phyloP scores from a whole-genome alignment of 2,113 vertebrate species.

The Ceyx melanurus region DNA sequence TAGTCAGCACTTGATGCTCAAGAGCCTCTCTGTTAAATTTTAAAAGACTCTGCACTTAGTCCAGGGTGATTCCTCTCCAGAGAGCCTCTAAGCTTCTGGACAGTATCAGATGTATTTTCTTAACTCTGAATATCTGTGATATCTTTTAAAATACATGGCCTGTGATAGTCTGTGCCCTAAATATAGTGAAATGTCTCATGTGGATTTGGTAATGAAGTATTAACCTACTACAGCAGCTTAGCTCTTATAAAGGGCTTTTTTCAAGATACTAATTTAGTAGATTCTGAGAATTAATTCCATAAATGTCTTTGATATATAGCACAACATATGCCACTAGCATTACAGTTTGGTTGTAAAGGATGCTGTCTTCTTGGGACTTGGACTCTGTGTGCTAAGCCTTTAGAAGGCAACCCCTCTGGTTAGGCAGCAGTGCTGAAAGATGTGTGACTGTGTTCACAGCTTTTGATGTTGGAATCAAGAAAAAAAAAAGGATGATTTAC shows the following conservation, averaged over 20 bases:
- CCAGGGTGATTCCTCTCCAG: not conserved
- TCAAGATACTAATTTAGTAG: not conserved
- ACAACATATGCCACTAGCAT: not conserved
- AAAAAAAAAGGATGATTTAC: not conserved
- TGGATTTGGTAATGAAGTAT: not conserved
- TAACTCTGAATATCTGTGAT: not conserved
- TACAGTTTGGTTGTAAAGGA: not conserved
- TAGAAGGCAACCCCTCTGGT: not conserved
- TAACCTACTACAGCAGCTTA: not conserved
- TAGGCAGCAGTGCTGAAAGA: not conserved
- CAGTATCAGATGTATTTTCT: not conserved
- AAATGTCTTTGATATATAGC: fast-evolving
- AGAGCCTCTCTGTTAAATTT: not conserved
- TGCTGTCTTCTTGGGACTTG: not conserved
- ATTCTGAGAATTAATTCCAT: not conserved
- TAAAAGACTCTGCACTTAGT: not conserved
- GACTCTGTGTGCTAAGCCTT: not conserved
- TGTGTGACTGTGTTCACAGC: not conserved
- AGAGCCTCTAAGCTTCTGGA: not conserved
- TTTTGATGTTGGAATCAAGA: not conserved
- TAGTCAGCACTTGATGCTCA: not conserved
- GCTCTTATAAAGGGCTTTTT: not conserved
- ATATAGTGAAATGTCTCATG: not conserved
- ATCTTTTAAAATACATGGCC: not conserved
- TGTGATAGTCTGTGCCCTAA: not conserved